Percentiles rank a stretch among this genome's conserved stretches.
phyloP scores from a whole-genome alignment of 2,888 invertebrate species.

The Cataglyphis livida region DNA sequence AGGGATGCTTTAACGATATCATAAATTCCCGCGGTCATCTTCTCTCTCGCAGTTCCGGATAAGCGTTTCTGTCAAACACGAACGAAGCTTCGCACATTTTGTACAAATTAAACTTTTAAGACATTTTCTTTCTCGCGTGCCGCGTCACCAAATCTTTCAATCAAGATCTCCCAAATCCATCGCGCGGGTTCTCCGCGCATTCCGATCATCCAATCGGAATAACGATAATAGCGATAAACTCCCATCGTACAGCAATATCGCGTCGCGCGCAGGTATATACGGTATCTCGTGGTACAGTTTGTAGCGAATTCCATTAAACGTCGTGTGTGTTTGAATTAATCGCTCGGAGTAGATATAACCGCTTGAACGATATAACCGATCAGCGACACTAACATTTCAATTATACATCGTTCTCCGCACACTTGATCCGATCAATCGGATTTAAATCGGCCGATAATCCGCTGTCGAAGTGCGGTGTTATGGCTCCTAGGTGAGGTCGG shows the following conservation, averaged over 20 bases:
- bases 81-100: slow-evolving; percentile 67
- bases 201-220: slow-evolving; percentile 16
- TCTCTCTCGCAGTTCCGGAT: slow-evolving; percentile 79
- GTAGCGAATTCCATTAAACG: slow-evolving; percentile 43
- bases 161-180: slow-evolving; percentile 3
- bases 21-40: slow-evolving; percentile 84
- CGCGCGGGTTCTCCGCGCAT: neutral
- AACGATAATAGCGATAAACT: slow-evolving; percentile 10
- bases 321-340: slow-evolving; percentile 44
- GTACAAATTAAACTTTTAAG: slow-evolving; percentile 76
- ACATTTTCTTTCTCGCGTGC: slow-evolving; percentile 52
- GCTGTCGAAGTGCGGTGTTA: slow-evolving; percentile 46
- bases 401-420: slow-evolving; percentile 49
- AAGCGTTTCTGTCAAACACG: slow-evolving; percentile 77
- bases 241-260: slow-evolving; percentile 29
- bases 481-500: slow-evolving; percentile 50
- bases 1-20: slow-evolving; percentile 81
- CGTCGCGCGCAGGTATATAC: neutral
- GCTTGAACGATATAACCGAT: slow-evolving; percentile 12
- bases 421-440: slow-evolving; percentile 55
- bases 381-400: slow-evolving; percentile 50
- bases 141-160: slow-evolving; percentile 21
- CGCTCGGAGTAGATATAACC: slow-evolving; percentile 18
- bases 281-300: slow-evolving; percentile 9
- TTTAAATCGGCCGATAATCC: slow-evolving; percentile 59